phyloP scores from a whole-genome alignment of 1,140 invertebrate genomes.

The Mylabris phalerata region DNA sequence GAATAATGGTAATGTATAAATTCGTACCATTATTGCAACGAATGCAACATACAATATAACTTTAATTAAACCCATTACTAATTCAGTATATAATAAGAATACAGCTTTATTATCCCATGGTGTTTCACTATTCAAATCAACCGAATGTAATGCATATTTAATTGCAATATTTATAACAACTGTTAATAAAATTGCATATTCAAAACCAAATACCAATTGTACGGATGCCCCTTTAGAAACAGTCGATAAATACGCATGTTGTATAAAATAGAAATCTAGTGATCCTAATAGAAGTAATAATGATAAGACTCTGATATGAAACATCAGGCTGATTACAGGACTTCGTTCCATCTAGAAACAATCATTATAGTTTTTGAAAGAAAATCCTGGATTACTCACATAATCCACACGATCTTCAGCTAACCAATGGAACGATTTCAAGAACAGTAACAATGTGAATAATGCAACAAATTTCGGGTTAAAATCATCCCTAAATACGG shows the following conservation, averaged over 20 bases:
- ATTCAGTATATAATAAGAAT: constrained; percentile 92
- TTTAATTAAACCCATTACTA: constrained; percentile 85
- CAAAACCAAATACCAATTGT: constrained; percentile 98
- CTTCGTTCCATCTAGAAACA: constrained; percentile 92
- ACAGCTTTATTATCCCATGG: constrained; percentile 99
- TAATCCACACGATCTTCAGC: constrained; percentile 98
- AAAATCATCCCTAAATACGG: constrained; percentile 98
- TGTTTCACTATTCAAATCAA: constrained; percentile 90
- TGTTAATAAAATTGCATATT: constrained; percentile 95
- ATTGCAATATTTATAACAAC: constrained; percentile 90
- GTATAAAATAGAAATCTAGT: constrained; percentile 84
- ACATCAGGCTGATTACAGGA: constrained; percentile 91
- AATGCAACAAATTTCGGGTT: constrained; percentile 97
- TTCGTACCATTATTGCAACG: constrained; percentile 88
- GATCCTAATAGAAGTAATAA: constrained; percentile 73
- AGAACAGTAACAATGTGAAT: constrained; percentile 92
- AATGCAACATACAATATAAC: constrained; percentile 91
- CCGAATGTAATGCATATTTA: constrained; percentile 91
- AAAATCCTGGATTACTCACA: constrained; percentile 58
- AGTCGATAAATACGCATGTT: constrained; percentile 93
- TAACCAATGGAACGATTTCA: constrained; percentile 99
- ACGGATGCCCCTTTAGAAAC: constrained; percentile 91
- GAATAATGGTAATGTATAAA: constrained; percentile 97
- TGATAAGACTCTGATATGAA: constrained; percentile 88
- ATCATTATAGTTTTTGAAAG: too few species aligned